Percentiles rank a stretch among this genome's conserved stretches.
These are phyloP conservation scores for Thamnophis sirtalis DNA, from an alignment of 2,113 vertebrate species.

Conservation along the genomic window DNA sequence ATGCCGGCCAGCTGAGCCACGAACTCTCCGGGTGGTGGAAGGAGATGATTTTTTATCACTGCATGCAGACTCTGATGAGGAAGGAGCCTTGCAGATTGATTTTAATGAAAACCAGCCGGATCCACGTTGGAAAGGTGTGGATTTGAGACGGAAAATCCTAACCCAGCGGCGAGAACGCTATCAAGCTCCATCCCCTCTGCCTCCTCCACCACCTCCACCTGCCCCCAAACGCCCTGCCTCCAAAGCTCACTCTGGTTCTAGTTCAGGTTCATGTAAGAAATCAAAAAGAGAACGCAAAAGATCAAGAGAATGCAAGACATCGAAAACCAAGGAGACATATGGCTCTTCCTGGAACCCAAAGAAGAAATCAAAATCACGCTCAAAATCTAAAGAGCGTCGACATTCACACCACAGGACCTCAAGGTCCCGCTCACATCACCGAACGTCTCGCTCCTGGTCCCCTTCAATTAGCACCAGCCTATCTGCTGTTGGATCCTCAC, in stretches of 20 bases:
- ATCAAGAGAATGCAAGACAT: conserved; percentile 40
- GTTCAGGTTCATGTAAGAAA: conserved; percentile 57
- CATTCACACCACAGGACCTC: conserved; percentile 54
- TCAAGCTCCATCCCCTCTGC: conserved; percentile 47
- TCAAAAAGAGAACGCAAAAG: conserved; percentile 56
- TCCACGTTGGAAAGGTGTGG: conserved; percentile 73
- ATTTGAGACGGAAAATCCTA: conserved; percentile 83
- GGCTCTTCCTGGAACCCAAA: conserved; percentile 50
- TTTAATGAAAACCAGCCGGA: conserved; percentile 61
- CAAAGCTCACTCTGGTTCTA: conserved; percentile 31
- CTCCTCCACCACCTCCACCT: neutral
- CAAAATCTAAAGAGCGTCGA: conserved; percentile 35
- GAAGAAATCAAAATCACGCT: conserved; percentile 38
- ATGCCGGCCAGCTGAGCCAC: neutral
- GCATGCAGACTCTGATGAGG: conserved; percentile 64
- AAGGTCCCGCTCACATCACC: conserved; percentile 44
- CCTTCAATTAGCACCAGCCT: conserved; percentile 42
- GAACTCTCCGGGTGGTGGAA: conserved; percentile 76
- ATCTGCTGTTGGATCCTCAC: conserved; percentile 33
- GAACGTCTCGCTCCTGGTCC: conserved; percentile 59
- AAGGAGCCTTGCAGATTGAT: conserved; percentile 65
- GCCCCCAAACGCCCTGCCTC: conserved; percentile 37
- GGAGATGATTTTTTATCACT: conserved; percentile 79
- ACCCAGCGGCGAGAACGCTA: conserved; percentile 80
- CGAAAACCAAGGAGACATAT: conserved; percentile 43